These are phyloP conservation scores for Lethenteron reissneri DNA, from an alignment of 2,113 vertebrate species.

Conservation along the genomic window DNA sequence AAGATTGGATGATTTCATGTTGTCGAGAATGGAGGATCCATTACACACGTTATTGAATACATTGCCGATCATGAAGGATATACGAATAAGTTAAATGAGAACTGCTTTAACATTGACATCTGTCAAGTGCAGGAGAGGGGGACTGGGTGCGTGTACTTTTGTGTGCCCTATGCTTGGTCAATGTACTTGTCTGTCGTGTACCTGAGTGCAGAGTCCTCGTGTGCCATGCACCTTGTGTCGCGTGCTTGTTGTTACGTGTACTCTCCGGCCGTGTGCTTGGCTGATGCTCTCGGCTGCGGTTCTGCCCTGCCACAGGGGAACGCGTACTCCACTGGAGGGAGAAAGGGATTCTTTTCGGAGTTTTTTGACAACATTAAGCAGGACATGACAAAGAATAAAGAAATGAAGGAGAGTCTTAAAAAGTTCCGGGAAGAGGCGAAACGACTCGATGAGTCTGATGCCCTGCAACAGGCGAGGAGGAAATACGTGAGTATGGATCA, in stretches of 20 bases:
- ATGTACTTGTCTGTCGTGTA: neutral
- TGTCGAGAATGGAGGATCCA: no score
- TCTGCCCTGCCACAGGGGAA: neutral
- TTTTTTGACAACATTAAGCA: constrained; percentile 73
- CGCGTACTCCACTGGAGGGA: constrained; percentile 19
- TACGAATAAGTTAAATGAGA: no score
- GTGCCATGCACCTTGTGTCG: neutral
- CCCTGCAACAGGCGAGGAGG: constrained; percentile 51
- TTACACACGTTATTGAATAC: no score
- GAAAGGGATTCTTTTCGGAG: constrained; percentile 65
- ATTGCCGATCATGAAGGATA: no score
- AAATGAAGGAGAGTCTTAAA: constrained; percentile 86
- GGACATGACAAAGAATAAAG: constrained; percentile 72
- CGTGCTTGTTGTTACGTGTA: neutral
- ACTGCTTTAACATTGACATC: no score
- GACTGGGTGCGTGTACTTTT: no score
- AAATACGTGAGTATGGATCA: constrained; percentile 53
- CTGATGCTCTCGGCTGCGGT: neutral
- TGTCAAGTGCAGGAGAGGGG: no score
- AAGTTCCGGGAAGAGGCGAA: constrained; percentile 77
- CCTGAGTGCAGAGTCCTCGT: neutral
- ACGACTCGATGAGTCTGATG: constrained; percentile 72
- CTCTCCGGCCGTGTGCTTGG: neutral
- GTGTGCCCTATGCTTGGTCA: constrained; percentile 5
- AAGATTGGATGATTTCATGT: no score